These are phyloP conservation scores for Temnothorax longispinosus DNA, from an alignment of 1,140 invertebrate genomes.

Conservation along the genomic window DNA sequence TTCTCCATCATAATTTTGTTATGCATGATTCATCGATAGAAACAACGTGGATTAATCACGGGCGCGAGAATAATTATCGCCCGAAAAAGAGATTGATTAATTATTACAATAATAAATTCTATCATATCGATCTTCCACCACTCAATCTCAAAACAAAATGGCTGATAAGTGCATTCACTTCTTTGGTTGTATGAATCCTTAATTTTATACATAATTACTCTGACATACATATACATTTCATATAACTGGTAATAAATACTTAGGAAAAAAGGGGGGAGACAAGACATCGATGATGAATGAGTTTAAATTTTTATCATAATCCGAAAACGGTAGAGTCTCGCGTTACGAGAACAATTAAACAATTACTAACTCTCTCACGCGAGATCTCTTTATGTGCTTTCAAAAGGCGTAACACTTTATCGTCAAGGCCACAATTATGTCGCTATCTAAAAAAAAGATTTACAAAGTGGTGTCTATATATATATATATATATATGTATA, in stretches of 20 bases:
- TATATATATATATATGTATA: not conserved
- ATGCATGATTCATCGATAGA: slow-evolving; percentile 29
- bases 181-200: slow-evolving; percentile 79
- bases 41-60: slow-evolving; percentile 36
- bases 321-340: slow-evolving; percentile 11
- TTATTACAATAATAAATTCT: slow-evolving; percentile 57
- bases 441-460: slow-evolving; percentile 52
- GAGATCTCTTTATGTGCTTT: slow-evolving; percentile 46
- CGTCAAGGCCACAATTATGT: slow-evolving; percentile 63
- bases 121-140: slow-evolving; percentile 44
- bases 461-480: slow-evolving; percentile 23
- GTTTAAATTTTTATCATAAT: slow-evolving; percentile 51
- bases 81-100: slow-evolving; percentile 51
- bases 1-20: slow-evolving; percentile 33
- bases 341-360: slow-evolving; percentile 32
- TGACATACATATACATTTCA: slow-evolving; percentile 67
- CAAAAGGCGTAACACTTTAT: slow-evolving; percentile 61
- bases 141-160: slow-evolving; percentile 57
- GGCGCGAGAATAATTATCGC: slow-evolving; percentile 8
- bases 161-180: slow-evolving; percentile 68
- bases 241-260: slow-evolving; percentile 71
- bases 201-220: slow-evolving; percentile 74
- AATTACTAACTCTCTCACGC: slow-evolving; percentile 29
- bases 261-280: slow-evolving; percentile 56
- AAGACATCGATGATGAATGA: slow-evolving; percentile 50